Conservation (phyloP, 1,140 invertebrate genomes). For the Zeugodacus cucurbitae region DNA sequence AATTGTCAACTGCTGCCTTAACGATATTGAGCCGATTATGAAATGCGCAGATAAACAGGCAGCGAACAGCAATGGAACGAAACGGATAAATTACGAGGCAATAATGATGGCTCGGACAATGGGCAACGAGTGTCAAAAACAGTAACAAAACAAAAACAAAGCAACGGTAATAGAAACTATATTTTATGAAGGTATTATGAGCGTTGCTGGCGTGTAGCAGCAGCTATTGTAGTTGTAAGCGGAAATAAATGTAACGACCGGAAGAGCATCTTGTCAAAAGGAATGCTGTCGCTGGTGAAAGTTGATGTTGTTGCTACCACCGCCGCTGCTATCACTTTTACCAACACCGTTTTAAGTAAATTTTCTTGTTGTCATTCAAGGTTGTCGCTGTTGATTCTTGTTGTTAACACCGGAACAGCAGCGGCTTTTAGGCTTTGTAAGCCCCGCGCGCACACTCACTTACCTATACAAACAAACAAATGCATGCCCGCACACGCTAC, state of each 20-base stretch:
- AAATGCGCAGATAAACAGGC: not conserved
- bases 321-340: not conserved
- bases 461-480: not conserved
- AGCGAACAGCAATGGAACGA: not conserved
- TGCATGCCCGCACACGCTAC: not conserved
- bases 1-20: not conserved
- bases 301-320: too few species aligned
- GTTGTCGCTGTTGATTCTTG: not conserved
- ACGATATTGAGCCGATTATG: constrained; percentile 35
- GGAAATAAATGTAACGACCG: constrained; percentile 29
- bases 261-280: constrained; percentile 32
- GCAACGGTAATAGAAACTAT: not conserved
- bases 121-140: constrained; percentile 23
- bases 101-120: not conserved
- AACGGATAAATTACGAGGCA: not conserved
- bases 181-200: not conserved
- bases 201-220: not conserved
- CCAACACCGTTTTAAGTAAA: not conserved
- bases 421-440: constrained; percentile 29
- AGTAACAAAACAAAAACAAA: not conserved
- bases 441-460: not conserved
- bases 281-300: not conserved
- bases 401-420: constrained; percentile 29
- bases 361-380: constrained; percentile 1
- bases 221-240: not conserved